Conservation (phyloP, 2,797 vertebrate species). For the Thunnus albacares region DNA sequence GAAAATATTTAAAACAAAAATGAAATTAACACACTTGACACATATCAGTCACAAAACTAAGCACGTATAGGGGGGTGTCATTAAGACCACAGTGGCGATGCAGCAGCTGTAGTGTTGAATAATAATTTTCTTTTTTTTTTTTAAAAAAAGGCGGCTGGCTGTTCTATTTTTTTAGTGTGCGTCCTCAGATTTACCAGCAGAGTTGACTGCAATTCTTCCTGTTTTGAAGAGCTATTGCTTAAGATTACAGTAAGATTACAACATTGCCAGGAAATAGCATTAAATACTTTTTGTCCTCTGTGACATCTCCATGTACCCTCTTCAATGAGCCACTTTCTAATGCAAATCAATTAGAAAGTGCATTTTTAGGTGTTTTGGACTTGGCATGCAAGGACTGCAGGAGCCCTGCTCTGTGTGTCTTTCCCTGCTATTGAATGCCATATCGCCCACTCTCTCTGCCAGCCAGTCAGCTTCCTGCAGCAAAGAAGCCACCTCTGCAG, state of each 20-base stretch:
- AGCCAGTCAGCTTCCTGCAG: conserved; percentile 82
- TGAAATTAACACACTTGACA: background rate
- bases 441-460: conserved; percentile 68
- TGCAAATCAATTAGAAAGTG: conserved; percentile 43
- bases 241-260: conserved; percentile 67
- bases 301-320: conserved; percentile 25
- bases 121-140: no score
- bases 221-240: conserved; percentile 67
- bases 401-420: conserved; percentile 53
- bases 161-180: background rate
- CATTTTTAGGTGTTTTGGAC: conserved; percentile 42
- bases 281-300: background rate
- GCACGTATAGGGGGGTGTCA: no score
- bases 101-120: background rate
- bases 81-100: background rate
- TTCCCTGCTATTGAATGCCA: conserved; percentile 71
- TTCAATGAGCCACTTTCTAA: conserved; percentile 21
- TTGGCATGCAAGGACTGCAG: conserved; percentile 67
- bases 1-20: conserved; percentile 20
- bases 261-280: conserved; percentile 51
- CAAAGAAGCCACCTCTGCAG: conserved; percentile 80
- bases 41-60: background rate
- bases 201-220: conserved; percentile 66
- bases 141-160: background rate
- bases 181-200: conserved; percentile 38